Evolutionary conservation across 2,113 vertebrate genomes (phyloP).

Genomic region (Chlamydotis undulata): DNA sequence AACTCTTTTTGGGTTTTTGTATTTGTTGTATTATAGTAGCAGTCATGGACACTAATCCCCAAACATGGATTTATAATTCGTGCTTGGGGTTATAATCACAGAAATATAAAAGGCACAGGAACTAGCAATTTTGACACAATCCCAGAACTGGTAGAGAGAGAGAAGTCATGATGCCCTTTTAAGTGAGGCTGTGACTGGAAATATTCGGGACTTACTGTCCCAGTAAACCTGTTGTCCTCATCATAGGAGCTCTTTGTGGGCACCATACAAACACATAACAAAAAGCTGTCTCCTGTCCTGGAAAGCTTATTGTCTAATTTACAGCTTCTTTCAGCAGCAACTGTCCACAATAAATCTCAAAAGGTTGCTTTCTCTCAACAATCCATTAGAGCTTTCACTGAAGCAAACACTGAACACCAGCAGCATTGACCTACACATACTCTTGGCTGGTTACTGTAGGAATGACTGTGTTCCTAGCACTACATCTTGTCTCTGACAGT

Average conservation of each 20-base stretch:
- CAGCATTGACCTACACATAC: neutral
- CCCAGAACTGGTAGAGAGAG: neutral
- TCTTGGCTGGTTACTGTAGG: neutral
- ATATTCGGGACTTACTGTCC: neutral
- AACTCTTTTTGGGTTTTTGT: neutral
- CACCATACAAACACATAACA: neutral
- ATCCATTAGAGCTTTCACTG: neutral
- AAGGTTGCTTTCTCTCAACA: conserved; percentile 16
- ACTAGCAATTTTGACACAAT: neutral
- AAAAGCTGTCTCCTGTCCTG: neutral
- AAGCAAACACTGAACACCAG: neutral
- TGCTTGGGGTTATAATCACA: neutral
- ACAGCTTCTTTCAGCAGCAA: neutral
- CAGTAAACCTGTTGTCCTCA: conserved; percentile 30
- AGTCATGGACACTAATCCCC: neutral
- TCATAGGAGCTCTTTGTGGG: neutral
- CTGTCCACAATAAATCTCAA: neutral
- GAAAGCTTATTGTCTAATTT: conserved; percentile 13
- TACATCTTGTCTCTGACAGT: neutral
- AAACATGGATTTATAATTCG: neutral
- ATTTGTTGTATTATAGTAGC: neutral
- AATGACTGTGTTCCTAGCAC: neutral
- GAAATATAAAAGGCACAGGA: conserved; percentile 6
- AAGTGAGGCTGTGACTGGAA: neutral
- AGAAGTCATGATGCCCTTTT: neutral